Percentiles rank a stretch among this genome's conserved stretches.
Evolutionary conservation across 2,888 invertebrate species (phyloP).

Genomic region (Drosophila vallismaia): DNA sequence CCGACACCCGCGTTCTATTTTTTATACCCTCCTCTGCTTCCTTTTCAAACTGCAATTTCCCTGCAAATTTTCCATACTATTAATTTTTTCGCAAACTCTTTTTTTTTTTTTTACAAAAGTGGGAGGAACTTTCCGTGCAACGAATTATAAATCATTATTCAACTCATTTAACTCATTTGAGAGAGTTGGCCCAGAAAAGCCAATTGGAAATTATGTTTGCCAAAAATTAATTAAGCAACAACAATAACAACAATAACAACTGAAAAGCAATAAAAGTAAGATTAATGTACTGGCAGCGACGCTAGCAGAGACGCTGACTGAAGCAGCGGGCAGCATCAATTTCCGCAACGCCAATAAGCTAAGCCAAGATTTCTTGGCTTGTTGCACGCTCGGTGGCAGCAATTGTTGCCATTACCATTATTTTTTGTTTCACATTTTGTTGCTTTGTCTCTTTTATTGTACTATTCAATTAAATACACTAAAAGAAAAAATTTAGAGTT

Average conservation of each 20-base stretch:
- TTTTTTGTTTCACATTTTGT: slow-evolving; percentile 9
- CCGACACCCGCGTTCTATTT: slow-evolving; percentile 23
- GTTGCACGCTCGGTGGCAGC: slow-evolving; percentile 34
- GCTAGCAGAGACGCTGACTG: slow-evolving; percentile 17
- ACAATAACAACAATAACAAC: slow-evolving; percentile 42
- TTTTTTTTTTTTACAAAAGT: too few relatives aligned
- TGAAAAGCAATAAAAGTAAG: slow-evolving; percentile 48
- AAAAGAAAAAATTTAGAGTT: not conserved
- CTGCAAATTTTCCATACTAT: slow-evolving; percentile 65
- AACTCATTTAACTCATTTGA: slow-evolving; percentile 66
- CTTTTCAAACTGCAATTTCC: slow-evolving; percentile 11
- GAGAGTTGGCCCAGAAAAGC: slow-evolving; percentile 49
- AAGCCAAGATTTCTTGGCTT: slow-evolving; percentile 35
- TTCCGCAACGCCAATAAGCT: slow-evolving; percentile 37
- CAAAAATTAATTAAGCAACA: slow-evolving; percentile 65
- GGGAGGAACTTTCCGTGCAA: slow-evolving; percentile 27
- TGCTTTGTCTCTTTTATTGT: slow-evolving; percentile 36
- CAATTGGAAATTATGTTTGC: slow-evolving; percentile 65
- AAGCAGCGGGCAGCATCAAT: slow-evolving; percentile 4
- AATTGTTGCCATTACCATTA: slow-evolving; percentile 36
- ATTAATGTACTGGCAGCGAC: slow-evolving; percentile 31
- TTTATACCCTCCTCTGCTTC: not conserved
- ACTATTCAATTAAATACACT: slow-evolving; percentile 22
- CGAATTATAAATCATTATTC: slow-evolving; percentile 69
- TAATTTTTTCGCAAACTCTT: slow-evolving; percentile 45